Evolutionary conservation across 35 echinoderm and acorn worm species (phyloP).

Genomic region (Holothuria glaberrima): DNA sequence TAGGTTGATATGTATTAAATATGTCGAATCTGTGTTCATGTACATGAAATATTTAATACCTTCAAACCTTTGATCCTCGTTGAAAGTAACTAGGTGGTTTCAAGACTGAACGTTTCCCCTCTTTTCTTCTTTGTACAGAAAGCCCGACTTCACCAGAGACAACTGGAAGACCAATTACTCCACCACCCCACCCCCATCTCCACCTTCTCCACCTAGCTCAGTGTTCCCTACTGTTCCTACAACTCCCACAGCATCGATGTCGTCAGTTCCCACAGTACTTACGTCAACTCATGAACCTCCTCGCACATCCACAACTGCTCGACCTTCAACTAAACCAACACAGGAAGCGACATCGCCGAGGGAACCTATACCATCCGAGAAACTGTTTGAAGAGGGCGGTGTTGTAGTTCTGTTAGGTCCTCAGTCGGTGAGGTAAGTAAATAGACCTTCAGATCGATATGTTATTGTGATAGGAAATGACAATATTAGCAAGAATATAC

Average conservation of each 20-base stretch:
- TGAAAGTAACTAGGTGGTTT: too few species aligned
- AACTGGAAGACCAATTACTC: constrained; percentile 14
- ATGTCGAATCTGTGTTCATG: too few species aligned
- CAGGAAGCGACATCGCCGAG: neutral
- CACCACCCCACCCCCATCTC: constrained; percentile 37
- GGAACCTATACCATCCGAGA: neutral
- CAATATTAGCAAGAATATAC: too few species aligned
- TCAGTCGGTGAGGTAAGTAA: neutral
- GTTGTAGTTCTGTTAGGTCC: constrained; percentile 7
- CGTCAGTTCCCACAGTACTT: neutral
- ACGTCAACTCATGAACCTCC: neutral
- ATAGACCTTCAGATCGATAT: too few species aligned
- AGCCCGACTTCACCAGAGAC: neutral
- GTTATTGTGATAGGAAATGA: too few species aligned
- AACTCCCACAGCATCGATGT: neutral
- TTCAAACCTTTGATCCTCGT: too few species aligned
- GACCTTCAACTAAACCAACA: neutral
- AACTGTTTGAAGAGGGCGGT: neutral
- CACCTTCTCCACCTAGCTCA: constrained; percentile 36
- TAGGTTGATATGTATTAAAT: too few species aligned
- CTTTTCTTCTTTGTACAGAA: neutral
- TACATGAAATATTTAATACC: too few species aligned
- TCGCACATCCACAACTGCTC: neutral
- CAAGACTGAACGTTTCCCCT: neutral
- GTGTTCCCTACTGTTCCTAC: neutral